These are phyloP conservation scores for Euleptes europaea DNA, from an alignment of 2,113 vertebrate species.

Conservation along the genomic window DNA sequence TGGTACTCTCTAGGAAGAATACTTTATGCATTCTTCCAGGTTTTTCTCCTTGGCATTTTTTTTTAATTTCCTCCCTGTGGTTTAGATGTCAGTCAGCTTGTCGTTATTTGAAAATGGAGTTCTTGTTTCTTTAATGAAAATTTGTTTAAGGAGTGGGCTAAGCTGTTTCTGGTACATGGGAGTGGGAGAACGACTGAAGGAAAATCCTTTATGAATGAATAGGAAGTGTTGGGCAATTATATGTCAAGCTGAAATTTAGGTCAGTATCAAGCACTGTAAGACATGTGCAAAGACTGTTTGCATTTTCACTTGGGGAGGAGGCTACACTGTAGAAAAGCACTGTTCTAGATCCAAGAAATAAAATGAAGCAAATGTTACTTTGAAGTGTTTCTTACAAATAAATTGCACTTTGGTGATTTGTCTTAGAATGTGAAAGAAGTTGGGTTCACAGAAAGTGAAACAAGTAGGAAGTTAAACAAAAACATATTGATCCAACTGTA, in stretches of 20 bases:
- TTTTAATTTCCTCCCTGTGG: neutral
- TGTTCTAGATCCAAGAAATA: neutral
- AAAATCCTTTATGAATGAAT: no score
- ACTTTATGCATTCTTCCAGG: neutral
- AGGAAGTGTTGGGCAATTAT: no score
- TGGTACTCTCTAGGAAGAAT: neutral
- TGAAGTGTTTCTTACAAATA: rapidly evolving
- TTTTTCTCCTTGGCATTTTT: neutral
- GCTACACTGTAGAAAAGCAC: no score
- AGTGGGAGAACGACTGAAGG: no score
- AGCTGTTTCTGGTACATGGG: no score
- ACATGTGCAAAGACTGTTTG: neutral
- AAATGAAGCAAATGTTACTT: neutral
- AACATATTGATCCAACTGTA: neutral
- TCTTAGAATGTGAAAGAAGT: neutral
- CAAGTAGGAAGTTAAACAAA: neutral
- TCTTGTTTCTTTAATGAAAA: no score
- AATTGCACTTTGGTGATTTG: slow-evolving; percentile 14
- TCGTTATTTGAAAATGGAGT: no score
- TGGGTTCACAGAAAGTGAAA: slow-evolving; percentile 50
- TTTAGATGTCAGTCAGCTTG: no score
- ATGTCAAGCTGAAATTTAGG: no score
- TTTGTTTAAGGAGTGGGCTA: no score
- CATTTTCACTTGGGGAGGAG: neutral
- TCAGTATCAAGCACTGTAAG: no score